A percentile compares a stretch with the other conserved stretches of the same genome.
These are phyloP conservation scores for Colletes collaris DNA, from an alignment of 2,888 invertebrate genomes.

Conservation along the genomic window DNA sequence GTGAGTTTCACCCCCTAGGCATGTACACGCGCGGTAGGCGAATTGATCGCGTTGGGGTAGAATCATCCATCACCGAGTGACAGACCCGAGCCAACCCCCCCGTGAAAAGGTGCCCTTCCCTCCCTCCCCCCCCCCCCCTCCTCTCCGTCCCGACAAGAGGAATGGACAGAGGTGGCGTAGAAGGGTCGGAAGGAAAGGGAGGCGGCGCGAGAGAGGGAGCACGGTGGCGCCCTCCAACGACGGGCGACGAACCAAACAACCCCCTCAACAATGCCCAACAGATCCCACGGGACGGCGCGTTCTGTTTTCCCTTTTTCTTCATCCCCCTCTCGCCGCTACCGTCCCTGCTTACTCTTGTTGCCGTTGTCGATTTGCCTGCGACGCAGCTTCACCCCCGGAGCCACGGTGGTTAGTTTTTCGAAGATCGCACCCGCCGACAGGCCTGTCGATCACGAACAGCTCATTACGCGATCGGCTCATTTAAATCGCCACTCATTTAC, in stretches of 20 bases:
- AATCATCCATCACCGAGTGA: conserved; percentile 82
- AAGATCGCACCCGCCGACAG: conserved; percentile 24
- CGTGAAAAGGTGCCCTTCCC: conserved; percentile 75
- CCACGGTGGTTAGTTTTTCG: conserved; percentile 22
- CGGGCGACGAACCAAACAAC: conserved; percentile 76
- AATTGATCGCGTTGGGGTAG: conserved; percentile 80
- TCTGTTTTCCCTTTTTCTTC: conserved; percentile 50
- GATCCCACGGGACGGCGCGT: conserved; percentile 72
- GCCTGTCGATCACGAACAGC: conserved; percentile 42
- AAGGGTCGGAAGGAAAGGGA: conserved; percentile 38
- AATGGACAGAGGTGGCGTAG: conserved; percentile 59
- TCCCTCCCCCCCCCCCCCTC: conserved; percentile 72
- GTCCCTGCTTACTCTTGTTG: conserved; percentile 27
- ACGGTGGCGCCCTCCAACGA: conserved; percentile 70
- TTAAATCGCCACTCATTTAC: conserved; percentile 24
- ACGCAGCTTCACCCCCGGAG: conserved; percentile 16
- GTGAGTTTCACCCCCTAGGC: conserved; percentile 70
- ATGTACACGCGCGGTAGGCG: conserved; percentile 75
- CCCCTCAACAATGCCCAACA: conserved; percentile 75
- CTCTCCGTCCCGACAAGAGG: conserved; percentile 67
- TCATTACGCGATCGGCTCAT: conserved; percentile 36
- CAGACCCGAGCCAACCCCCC: conserved; percentile 78
- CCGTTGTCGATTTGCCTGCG: conserved; percentile 28
- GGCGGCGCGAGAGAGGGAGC: conserved; percentile 51
- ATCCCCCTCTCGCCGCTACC: not conserved